phyloP scores from a whole-genome alignment of 2,113 vertebrate species.

The Mugil cephalus region DNA sequence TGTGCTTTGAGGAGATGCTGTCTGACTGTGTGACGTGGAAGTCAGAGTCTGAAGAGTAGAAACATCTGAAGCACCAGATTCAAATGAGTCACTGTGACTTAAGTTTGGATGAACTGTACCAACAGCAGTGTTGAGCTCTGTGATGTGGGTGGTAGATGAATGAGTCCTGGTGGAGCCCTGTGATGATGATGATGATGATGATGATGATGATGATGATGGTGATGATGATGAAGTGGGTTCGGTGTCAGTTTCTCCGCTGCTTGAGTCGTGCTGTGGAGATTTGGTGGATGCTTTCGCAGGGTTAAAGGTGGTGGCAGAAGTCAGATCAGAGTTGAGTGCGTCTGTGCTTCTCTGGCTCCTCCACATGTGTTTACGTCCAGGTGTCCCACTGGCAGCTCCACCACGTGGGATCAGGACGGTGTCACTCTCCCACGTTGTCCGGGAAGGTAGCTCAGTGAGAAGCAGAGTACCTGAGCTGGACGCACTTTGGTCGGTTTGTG shows the following conservation, averaged over 20 bases:
- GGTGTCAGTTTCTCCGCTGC: conserved; percentile 3
- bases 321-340: conserved; percentile 12
- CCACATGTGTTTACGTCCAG: conserved; percentile 31
- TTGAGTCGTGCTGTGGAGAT: conserved; percentile 6
- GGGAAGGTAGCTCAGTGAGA: neutral
- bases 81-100: conserved; percentile 11
- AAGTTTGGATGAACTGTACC: conserved; percentile 24
- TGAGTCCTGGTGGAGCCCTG: neutral
- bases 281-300: conserved; percentile 21
- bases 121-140: conserved; percentile 12
- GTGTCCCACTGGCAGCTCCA: conserved; percentile 10
- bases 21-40: conserved; percentile 16
- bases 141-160: conserved; percentile 25
- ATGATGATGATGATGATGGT: conserved; percentile 16
- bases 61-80: neutral
- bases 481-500: neutral
- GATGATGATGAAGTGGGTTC: conserved; percentile 22
- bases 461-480: neutral
- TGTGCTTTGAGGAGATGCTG: conserved; percentile 28
- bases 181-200: conserved; percentile 20
- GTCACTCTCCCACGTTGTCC: conserved; percentile 8
- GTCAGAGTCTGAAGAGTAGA: neutral
- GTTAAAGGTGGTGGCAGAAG: conserved; percentile 30
- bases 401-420: neutral
- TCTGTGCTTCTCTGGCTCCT: conserved; percentile 51